Percentiles rank a stretch among this genome's conserved stretches.
Conservation (phyloP, 2,888 invertebrate species). For the Nysson spinosus region DNA sequence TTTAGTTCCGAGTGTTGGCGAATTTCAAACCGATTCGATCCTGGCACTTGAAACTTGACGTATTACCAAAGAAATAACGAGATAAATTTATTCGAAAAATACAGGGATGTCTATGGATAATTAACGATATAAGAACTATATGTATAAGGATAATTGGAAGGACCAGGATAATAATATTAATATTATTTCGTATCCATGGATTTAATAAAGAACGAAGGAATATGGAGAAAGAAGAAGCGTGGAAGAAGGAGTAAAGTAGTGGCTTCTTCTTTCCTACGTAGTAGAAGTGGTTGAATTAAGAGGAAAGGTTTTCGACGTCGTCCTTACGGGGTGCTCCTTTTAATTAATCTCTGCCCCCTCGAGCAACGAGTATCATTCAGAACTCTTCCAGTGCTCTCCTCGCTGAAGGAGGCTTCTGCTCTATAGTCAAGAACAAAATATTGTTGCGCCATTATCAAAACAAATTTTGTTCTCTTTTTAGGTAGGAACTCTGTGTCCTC, state of each 20-base stretch:
- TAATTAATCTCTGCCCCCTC: conserved; percentile 60
- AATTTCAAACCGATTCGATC: too few relatives aligned
- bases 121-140: too few relatives aligned
- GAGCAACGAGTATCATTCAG: conserved; percentile 45
- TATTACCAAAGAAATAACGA: too few relatives aligned
- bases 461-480: neutral
- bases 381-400: conserved; percentile 28
- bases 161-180: too few relatives aligned
- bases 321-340: conserved; percentile 44
- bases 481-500: neutral
- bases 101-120: too few relatives aligned
- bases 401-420: conserved; percentile 19
- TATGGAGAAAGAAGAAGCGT: conserved; percentile 1
- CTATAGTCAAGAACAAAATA: conserved; percentile 29
- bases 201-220: too few relatives aligned
- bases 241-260: conserved; percentile 1
- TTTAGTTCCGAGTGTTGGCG: conserved; percentile 47
- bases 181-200: too few relatives aligned
- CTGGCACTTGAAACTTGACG: too few relatives aligned
- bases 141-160: too few relatives aligned
- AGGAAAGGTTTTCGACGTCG: conserved; percentile 56
- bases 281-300: conserved; percentile 36
- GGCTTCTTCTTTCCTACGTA: neutral
- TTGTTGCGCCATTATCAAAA: conserved; percentile 7
- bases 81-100: too few relatives aligned